phyloP scores from a whole-genome alignment of 2,113 vertebrate species.

The Arvicanthis niloticus region DNA sequence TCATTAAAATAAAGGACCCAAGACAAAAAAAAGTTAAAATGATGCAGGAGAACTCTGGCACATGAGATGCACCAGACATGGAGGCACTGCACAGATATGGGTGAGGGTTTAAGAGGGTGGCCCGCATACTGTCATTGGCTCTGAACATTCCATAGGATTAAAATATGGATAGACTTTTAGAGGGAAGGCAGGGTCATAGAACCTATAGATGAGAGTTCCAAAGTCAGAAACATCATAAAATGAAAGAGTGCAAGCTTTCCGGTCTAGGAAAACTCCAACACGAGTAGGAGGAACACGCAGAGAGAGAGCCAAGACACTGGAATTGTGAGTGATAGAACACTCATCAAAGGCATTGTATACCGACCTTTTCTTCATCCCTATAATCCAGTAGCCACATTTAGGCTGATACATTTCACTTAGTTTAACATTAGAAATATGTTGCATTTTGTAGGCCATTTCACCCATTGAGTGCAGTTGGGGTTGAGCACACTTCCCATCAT shows the following conservation, averaged over 20 bases:
- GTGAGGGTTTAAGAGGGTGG: not conserved
- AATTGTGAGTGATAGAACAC: rapidly evolving
- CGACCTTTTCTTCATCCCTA: not conserved
- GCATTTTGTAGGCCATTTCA: no score
- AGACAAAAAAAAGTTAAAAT: not conserved
- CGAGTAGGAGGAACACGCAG: not conserved
- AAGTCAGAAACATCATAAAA: conserved; percentile 40
- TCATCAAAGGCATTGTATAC: not conserved
- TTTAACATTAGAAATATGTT: no score
- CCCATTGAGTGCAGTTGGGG: not conserved
- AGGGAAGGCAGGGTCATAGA: not conserved
- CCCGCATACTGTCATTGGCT: not conserved
- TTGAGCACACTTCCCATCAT: not conserved
- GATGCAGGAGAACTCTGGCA: not conserved
- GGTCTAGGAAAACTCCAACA: conserved; percentile 44
- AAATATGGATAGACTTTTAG: not conserved
- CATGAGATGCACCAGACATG: not conserved
- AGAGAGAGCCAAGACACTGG: not conserved
- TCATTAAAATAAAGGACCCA: not conserved
- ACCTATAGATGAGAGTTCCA: conserved; percentile 38
- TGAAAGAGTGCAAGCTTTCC: not conserved
- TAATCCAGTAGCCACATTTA: conserved; percentile 9
- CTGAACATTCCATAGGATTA: not conserved
- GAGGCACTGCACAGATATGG: not conserved
- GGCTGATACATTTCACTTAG: conserved; percentile 39